Evolutionary conservation across 2,888 invertebrate genomes (phyloP), one percentile per base, ranked within the genome.

Genomic region (Epistrophella euchroma): DNA sequence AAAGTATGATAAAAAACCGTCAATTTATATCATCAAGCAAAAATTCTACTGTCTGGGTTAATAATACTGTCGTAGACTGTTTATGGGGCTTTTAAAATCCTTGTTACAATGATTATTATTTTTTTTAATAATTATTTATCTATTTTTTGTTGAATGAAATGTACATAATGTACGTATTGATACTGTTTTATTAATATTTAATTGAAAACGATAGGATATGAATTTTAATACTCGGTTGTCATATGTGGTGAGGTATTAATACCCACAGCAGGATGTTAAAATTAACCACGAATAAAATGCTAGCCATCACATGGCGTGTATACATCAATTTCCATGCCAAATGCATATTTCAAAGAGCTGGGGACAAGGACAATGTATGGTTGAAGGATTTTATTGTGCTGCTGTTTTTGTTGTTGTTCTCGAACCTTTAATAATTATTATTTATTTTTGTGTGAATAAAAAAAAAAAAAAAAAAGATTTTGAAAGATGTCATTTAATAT

Each of bases 181-280:
- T 28, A 28, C 6, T 32, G 47, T 84, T 84, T 64, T 75, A 84
- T 84, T 80, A 80, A 84, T 80, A 80, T 80, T 84, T 80, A 79
- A 84, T 80, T 84, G 75, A 84, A 84, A 72, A 60, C 75, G 71
- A 84, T 52, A 80, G 84, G 80, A 80, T 84, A 66, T 84, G 84
- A 75, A 80, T 84, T 84, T 84, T 72, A 84, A 84, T 84, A 80
- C 72, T 80, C 52, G 84, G 75, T 80, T 84, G 75, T 75, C 71
- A 84, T n/a, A n/a, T 84, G 84, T 72, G 80, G 80, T 52, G 80
- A 84, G 47, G 75, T 79, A 84, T 84, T 84, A 84, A 84, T 84
- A 84, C 71, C 84, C 79, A 45, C 84, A 80, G 66, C 80, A 79
- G 84, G 84, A 80, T 80, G 80, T 84, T 84, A 79, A 84, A 80